phyloP scores from a whole-genome alignment of 2,113 vertebrate species.

The Semicossyphus pulcher region DNA sequence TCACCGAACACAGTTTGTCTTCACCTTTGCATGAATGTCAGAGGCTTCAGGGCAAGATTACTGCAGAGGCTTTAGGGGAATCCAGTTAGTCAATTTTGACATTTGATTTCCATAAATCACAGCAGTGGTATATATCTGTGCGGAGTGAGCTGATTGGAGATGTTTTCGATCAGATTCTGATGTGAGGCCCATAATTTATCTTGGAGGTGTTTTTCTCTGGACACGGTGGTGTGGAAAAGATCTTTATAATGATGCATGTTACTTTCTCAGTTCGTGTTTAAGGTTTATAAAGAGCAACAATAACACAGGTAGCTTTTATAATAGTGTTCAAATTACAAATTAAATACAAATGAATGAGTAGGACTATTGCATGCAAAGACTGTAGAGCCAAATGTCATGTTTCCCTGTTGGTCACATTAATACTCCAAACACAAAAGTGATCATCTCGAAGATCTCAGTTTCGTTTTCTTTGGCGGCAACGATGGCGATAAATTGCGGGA shows the following conservation, averaged over 20 bases:
- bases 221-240: background rate
- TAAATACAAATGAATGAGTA: too few relatives aligned
- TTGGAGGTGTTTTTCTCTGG: conserved; percentile 5
- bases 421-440: too few relatives aligned
- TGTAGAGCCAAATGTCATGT: too few relatives aligned
- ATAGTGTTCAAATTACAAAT: too few relatives aligned
- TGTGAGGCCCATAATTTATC: background rate
- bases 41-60: conserved; percentile 73
- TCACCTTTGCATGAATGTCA: conserved; percentile 73
- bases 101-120: conserved; percentile 75
- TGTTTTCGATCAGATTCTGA: conserved; percentile 5
- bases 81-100: conserved; percentile 69
- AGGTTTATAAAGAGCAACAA: background rate
- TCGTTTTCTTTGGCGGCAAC: too few relatives aligned
- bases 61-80: conserved; percentile 54
- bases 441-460: too few relatives aligned
- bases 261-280: too few relatives aligned
- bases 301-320: too few relatives aligned
- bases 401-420: too few relatives aligned
- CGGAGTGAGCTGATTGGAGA: conserved; percentile 23
- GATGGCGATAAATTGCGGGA: too few relatives aligned
- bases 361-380: too few relatives aligned
- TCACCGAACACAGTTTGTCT: conserved; percentile 57
- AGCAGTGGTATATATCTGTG: conserved; percentile 24
- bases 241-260: background rate